A percentile compares a stretch with the other conserved stretches of the same genome.
Conservation (phyloP, 2,888 invertebrate species). For the Drosophila differens region DNA sequence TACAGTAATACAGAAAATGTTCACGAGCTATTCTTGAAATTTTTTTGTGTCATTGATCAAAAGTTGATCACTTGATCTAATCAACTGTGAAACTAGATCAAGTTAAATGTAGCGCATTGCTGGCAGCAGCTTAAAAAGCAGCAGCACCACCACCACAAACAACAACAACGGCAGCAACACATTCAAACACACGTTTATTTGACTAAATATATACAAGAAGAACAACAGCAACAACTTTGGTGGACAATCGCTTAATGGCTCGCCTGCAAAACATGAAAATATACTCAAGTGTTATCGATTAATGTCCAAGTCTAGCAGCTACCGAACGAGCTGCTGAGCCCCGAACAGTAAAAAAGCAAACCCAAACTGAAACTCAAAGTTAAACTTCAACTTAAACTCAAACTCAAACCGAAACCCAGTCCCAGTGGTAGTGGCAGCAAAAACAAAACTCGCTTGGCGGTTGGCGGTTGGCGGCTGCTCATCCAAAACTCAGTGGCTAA, state of each 20-base stretch:
- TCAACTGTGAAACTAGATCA: constrained; percentile 21
- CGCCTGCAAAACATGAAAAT: constrained; percentile 86
- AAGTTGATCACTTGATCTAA: constrained; percentile 8
- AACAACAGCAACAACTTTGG: constrained; percentile 52
- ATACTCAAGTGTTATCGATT: constrained; percentile 86
- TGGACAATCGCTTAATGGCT: constrained; percentile 86
- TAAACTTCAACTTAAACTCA: constrained; percentile 17
- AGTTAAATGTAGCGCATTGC: constrained; percentile 23
- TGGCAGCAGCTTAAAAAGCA: constrained; percentile 28
- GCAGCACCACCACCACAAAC: neutral
- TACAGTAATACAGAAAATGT: neutral
- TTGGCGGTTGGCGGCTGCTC: constrained; percentile 74
- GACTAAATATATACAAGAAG: constrained; percentile 54
- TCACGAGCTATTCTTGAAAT: neutral
- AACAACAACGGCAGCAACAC: constrained; percentile 43
- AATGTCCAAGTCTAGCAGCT: constrained; percentile 86
- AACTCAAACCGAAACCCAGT: constrained; percentile 9
- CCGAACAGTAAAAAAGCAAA: constrained; percentile 23
- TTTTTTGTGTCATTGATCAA: neutral
- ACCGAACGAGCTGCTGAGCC: constrained; percentile 83
- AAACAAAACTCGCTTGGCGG: constrained; percentile 68
- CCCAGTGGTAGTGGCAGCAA: constrained; percentile 29
- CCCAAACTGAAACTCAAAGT: constrained; percentile 17
- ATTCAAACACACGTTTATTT: constrained; percentile 56
- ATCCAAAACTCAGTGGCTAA: constrained; percentile 82